A percentile compares a stretch with the other conserved stretches of the same genome.
phyloP scores from a whole-genome alignment of 2,113 vertebrate genomes.

The Hydropotes inermis region DNA sequence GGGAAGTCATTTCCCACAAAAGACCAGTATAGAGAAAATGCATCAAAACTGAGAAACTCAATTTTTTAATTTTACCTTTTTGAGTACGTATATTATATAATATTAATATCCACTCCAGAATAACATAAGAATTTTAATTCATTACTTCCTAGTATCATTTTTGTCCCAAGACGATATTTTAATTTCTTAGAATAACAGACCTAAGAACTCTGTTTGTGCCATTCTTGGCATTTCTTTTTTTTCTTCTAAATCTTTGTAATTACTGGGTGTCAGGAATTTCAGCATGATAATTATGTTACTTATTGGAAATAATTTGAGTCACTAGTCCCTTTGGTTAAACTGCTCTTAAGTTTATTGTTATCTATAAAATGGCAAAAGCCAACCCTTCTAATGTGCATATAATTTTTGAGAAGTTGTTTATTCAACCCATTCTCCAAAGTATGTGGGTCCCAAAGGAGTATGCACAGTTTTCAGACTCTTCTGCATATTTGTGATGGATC shows the following conservation, averaged over 20 bases:
- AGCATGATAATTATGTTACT: slow-evolving; percentile 22
- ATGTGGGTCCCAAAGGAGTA: not conserved
- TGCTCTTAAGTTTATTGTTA: not conserved
- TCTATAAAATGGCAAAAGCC: not conserved
- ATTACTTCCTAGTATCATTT: not conserved
- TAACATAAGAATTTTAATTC: not conserved
- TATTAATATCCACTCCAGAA: not conserved
- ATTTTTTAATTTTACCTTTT: not conserved
- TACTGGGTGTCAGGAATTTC: not conserved
- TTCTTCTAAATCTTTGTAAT: slow-evolving; percentile 12
- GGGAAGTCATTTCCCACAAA: not conserved
- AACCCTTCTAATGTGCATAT: not conserved
- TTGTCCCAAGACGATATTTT: not conserved
- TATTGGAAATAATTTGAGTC: slow-evolving; percentile 19
- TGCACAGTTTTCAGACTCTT: not conserved
- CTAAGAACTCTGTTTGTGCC: not conserved
- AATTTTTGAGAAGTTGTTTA: not conserved
- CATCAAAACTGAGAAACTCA: not conserved
- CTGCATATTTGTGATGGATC: not conserved
- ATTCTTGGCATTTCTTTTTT: not conserved
- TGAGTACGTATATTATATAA: not conserved
- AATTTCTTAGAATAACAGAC: not conserved
- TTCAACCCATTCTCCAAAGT: not conserved
- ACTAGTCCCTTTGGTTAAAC: slow-evolving; percentile 8
- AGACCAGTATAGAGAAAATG: not conserved